These are phyloP conservation scores for Galaxea fascicularis DNA, from an alignment of 92 coral and sea anemone genomes.

Conservation along the genomic window DNA sequence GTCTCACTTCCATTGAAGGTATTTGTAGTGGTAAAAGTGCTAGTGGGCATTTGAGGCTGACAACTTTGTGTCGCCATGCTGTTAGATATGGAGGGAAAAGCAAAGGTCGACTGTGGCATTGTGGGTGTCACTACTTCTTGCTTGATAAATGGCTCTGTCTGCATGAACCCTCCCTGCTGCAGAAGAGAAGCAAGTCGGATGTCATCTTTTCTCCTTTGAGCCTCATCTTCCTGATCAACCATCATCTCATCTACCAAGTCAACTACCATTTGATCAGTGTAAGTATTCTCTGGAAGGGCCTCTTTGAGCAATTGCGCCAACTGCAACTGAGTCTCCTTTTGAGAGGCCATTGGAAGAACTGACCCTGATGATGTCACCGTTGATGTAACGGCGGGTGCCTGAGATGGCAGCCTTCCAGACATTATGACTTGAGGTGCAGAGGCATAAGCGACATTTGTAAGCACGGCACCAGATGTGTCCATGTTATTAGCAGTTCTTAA, in stretches of 20 bases:
- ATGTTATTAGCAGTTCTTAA: constrained; percentile 9
- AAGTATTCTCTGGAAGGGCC: background rate
- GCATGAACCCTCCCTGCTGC: constrained; percentile 24
- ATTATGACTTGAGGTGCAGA: background rate
- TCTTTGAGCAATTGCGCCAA: constrained; percentile 21
- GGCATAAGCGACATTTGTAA: background rate
- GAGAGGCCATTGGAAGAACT: background rate
- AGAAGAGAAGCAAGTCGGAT: background rate
- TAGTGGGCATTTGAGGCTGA: constrained; percentile 13
- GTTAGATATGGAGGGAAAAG: constrained; percentile 55
- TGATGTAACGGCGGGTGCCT: background rate
- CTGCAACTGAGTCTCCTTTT: background rate
- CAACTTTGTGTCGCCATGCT: constrained; percentile 23
- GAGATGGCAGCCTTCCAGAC: constrained; percentile 14
- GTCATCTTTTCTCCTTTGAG: constrained; percentile 1
- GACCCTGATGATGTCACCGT: background rate
- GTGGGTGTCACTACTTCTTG: constrained; percentile 81
- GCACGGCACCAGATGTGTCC: background rate
- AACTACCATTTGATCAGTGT: constrained; percentile 25
- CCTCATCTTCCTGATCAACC: constrained; percentile 3
- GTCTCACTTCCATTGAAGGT: constrained; percentile 11
- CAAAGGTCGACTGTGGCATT: constrained; percentile 44
- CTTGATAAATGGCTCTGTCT: constrained; percentile 45
- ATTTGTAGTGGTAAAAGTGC: background rate
- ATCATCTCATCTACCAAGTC: constrained; percentile 42